Evolutionary conservation across 2,113 vertebrate genomes (phyloP), one percentile per base, ranked within the genome.

Genomic region (Cyanoramphus novaezelandiae): DNA sequence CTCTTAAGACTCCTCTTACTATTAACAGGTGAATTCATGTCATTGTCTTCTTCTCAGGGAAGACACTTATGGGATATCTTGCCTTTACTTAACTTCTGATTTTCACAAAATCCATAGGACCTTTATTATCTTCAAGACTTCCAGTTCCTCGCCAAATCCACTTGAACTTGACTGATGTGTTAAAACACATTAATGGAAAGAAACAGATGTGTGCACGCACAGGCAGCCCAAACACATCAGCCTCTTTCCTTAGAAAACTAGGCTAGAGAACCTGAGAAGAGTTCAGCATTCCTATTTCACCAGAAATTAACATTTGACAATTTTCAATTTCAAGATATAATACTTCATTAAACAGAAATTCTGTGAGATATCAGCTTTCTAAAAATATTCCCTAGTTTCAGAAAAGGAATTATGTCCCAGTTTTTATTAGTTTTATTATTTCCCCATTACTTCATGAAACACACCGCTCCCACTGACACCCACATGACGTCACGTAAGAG

Each of bases 341-440:
- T 71, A 69, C 71, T 88, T 95, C 57, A 82, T 87, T 71, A 90
- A 85, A 72, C 21, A 62, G 63, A 50, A 93, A 80, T 65, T 82
- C 37, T 52, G 31, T 14, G 31, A 47, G 53, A 72, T 15, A 44
- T 0, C 29, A 59, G 31, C 49, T 94, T 92, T 81, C 94, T 94
- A 75, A 94, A 90, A 65, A 75, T 67, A 94, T 4, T 63, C 16
- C 28, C 24, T 20, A 13, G 7, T 53, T 90, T 90, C 49, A 88
- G 68, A 88, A 69, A 59, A 74, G 63, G 67, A 93, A 80, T 82
- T 90, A 44, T 25, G 17, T 27, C 64, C 82, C 37, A 80, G 57
- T 52, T 83, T 82, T 13, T 80, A 63, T 92, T 88, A 72, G 28
- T 88, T 90, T 63, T 86, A 77, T 63, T 62, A 90, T 86, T 96